Conservation (phyloP, 2,888 invertebrate genomes). For the Prenolepis imparis region DNA sequence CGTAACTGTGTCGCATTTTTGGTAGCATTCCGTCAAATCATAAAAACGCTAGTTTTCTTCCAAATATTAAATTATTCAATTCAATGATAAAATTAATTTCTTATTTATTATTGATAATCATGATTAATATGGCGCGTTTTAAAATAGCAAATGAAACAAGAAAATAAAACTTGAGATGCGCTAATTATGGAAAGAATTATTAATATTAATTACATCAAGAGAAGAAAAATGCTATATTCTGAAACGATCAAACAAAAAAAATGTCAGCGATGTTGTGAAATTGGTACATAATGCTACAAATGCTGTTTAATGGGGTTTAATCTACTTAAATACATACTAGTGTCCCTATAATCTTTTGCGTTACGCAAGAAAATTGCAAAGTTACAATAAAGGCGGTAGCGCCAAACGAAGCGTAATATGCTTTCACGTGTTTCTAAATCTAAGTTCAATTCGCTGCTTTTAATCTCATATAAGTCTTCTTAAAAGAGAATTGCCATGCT, state of each 20-base stretch:
- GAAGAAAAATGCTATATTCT: background rate
- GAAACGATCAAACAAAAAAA: background rate
- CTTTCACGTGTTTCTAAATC: conserved; percentile 34
- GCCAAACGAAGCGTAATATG: background rate
- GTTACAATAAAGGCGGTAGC: background rate
- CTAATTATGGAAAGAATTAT: background rate
- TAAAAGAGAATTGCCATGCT: background rate
- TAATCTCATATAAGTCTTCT: conserved; percentile 12
- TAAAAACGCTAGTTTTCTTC: background rate
- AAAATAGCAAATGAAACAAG: background rate
- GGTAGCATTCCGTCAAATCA: background rate
- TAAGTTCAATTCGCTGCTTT: conserved; percentile 22
- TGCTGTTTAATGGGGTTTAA: background rate
- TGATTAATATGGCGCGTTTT: background rate
- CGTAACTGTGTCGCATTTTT: conserved; percentile 26
- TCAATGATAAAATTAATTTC: background rate
- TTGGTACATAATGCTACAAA: background rate
- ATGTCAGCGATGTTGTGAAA: background rate
- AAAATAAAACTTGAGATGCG: background rate
- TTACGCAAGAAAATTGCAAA: conserved; percentile 26
- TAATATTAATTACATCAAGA: background rate
- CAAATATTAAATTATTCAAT: background rate
- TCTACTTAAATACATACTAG: background rate
- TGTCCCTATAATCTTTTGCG: background rate
- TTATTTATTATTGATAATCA: background rate